A percentile compares a stretch with the other conserved stretches of the same genome.
These are phyloP conservation scores for Tholera decimalis DNA, from an alignment of 2,888 invertebrate genomes.

Conservation along the genomic window DNA sequence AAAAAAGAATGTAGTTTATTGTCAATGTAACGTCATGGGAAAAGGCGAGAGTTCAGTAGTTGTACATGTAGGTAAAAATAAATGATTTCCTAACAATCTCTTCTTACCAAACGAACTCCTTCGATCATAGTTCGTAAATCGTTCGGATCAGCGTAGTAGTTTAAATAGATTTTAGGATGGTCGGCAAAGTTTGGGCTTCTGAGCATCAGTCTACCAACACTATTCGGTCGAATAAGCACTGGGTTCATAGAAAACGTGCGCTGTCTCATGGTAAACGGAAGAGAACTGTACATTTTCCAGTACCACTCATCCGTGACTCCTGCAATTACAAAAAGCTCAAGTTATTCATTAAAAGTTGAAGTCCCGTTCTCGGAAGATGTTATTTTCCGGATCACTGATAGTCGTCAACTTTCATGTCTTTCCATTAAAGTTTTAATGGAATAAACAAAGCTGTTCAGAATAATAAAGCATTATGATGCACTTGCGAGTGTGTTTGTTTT, in stretches of 20 bases:
- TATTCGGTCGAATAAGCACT: slow-evolving; percentile 94
- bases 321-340: slow-evolving; percentile 69
- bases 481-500: not conserved
- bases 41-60: not conserved
- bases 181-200: slow-evolving; percentile 94
- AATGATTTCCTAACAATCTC: not conserved
- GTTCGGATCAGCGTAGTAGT: slow-evolving; percentile 94
- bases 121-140: slow-evolving; percentile 95
- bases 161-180: slow-evolving; percentile 95
- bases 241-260: slow-evolving; percentile 94
- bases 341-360: slow-evolving; percentile 34
- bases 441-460: slow-evolving; percentile 24
- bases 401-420: slow-evolving; percentile 32
- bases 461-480: slow-evolving; percentile 12
- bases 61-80: not conserved
- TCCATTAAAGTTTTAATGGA: slow-evolving; percentile 42
- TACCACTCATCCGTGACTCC: slow-evolving; percentile 92
- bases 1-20: too few species aligned
- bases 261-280: slow-evolving; percentile 79
- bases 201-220: slow-evolving; percentile 94
- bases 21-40: too few species aligned
- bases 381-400: slow-evolving; percentile 43
- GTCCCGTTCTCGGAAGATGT: slow-evolving; percentile 4
- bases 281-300: slow-evolving; percentile 89
- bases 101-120: slow-evolving; percentile 93